phyloP scores from a whole-genome alignment of 2,113 vertebrate genomes.

The Chloropsis cyanopogon region DNA sequence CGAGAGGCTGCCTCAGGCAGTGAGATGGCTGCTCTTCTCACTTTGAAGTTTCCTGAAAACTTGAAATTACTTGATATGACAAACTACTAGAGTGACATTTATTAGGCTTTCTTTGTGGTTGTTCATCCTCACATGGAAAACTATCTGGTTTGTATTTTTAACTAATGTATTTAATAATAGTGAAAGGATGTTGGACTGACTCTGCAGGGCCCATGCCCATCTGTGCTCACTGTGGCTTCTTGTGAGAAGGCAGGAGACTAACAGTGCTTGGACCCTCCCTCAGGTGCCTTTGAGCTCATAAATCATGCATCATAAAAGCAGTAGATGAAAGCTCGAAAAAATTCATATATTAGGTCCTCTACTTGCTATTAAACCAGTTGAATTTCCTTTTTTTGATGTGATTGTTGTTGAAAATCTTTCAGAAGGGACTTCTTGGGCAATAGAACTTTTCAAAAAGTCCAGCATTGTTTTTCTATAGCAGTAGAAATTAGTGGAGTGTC shows the following conservation, averaged over 20 bases:
- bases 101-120: background rate
- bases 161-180: background rate
- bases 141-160: background rate
- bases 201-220: accelerated
- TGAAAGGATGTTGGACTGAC: background rate
- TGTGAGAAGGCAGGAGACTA: background rate
- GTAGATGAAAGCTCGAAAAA: background rate
- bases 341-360: background rate
- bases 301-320: background rate
- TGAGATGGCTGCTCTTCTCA: background rate
- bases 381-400: background rate
- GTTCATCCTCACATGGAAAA: background rate
- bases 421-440: background rate
- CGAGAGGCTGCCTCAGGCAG: background rate
- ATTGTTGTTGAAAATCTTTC: background rate
- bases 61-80: background rate
- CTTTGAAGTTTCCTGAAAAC: background rate
- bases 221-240: background rate
- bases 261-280: background rate
- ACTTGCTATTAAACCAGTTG: background rate
- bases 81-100: background rate
- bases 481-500: background rate
- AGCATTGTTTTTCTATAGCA: background rate
- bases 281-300: background rate
- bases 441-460: background rate